Conservation (phyloP, 2,888 invertebrate species). For the Morpho helenor region DNA sequence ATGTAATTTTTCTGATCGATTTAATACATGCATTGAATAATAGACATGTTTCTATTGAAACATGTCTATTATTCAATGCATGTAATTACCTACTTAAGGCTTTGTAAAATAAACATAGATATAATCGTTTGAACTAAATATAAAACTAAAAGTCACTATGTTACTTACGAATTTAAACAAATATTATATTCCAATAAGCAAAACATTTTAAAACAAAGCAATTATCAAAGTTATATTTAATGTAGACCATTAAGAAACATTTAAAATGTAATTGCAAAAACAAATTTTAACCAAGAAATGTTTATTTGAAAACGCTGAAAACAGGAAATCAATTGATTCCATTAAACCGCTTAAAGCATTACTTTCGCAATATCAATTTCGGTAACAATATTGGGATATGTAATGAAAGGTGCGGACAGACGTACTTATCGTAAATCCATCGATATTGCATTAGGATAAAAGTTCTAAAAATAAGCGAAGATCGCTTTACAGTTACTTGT, state of each 20-base stretch:
- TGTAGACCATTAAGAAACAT: background rate
- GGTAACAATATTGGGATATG: constrained; percentile 7
- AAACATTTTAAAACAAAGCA: background rate
- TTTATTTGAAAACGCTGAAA: constrained; percentile 9
- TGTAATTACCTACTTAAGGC: too few relatives aligned
- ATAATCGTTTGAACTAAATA: too few relatives aligned
- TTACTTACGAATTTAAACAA: too few relatives aligned
- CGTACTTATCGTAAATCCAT: constrained; percentile 28
- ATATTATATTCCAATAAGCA: too few relatives aligned
- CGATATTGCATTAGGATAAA: constrained; percentile 23
- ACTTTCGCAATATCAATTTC: constrained; percentile 15
- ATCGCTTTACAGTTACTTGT: constrained; percentile 6
- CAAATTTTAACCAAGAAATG: background rate
- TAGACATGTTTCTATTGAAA: too few relatives aligned
- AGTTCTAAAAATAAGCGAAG: constrained; percentile 19
- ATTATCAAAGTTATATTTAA: too few relatives aligned
- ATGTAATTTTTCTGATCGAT: too few relatives aligned
- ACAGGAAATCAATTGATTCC: constrained; percentile 10
- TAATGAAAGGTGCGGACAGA: constrained; percentile 23
- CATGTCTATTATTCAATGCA: too few relatives aligned
- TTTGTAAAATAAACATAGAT: too few relatives aligned
- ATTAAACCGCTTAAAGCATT: constrained; percentile 5
- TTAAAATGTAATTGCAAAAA: constrained; percentile 3
- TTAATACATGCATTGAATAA: too few relatives aligned
- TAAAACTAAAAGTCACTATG: too few relatives aligned